phyloP scores from a whole-genome alignment of 1,140 invertebrate genomes.

The Andrena cerasifolii region DNA sequence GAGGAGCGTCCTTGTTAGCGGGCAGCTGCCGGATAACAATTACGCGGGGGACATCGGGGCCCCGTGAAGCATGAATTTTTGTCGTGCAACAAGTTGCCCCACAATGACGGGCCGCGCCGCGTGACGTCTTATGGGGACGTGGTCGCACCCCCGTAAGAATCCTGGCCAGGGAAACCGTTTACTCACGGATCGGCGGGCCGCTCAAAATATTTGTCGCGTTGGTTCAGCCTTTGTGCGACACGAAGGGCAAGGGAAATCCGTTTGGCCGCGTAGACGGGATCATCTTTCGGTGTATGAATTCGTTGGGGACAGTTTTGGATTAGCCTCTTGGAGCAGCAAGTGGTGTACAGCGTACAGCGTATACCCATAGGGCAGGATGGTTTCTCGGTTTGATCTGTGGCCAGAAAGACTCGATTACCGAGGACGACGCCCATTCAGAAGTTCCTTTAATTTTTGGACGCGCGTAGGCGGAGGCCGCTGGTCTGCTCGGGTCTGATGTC shows the following conservation, averaged over 20 bases:
- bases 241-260: conserved; percentile 48
- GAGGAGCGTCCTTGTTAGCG: conserved; percentile 22
- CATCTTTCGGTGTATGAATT: conserved; percentile 32
- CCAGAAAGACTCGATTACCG: neutral
- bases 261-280: conserved; percentile 41
- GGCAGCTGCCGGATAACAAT: conserved; percentile 70
- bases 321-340: neutral
- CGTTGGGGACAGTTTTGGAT: conserved; percentile 38
- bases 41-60: conserved; percentile 61
- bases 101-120: conserved; percentile 34
- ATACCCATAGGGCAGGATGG: neutral
- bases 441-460: neutral
- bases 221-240: conserved; percentile 40
- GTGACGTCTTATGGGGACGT: conserved; percentile 36
- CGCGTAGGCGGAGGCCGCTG: too few relatives aligned
- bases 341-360: too few relatives aligned
- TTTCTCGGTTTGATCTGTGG: conserved; percentile 2
- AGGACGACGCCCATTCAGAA: neutral
- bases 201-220: conserved; percentile 81
- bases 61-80: conserved; percentile 76
- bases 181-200: conserved; percentile 74
- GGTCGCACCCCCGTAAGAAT: conserved; percentile 41
- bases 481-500: too few relatives aligned
- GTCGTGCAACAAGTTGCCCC: conserved; percentile 77
- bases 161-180: conserved; percentile 76